Evolutionary conservation across 2,888 invertebrate genomes (phyloP).

Genomic region (Drosophila pseudotakahashii): DNA sequence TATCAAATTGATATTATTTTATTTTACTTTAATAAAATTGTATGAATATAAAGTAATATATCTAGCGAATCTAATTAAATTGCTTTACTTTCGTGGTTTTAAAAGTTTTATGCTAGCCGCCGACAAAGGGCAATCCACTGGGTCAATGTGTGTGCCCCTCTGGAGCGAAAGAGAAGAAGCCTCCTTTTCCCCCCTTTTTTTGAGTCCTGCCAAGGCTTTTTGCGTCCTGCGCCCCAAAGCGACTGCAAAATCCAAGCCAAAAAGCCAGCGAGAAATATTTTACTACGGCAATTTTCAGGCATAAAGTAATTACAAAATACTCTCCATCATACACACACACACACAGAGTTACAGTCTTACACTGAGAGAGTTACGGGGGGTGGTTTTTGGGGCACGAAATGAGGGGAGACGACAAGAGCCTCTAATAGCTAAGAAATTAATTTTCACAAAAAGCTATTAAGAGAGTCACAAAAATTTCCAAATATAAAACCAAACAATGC

Average conservation of each 20-base stretch:
- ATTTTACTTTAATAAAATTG: too few relatives aligned
- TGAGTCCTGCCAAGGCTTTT: conserved; percentile 11
- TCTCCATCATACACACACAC: conserved; percentile 46
- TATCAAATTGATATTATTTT: too few relatives aligned
- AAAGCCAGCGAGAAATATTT: conserved; percentile 69
- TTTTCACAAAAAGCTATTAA: conserved; percentile 76
- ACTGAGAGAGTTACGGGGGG: conserved; percentile 16
- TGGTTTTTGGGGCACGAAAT: not conserved
- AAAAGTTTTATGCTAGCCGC: conserved; percentile 39
- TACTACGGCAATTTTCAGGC: conserved; percentile 73
- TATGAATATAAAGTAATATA: too few relatives aligned
- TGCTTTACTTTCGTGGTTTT: conserved; percentile 29
- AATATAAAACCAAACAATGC: conserved; percentile 77
- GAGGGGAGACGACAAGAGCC: conserved; percentile 24
- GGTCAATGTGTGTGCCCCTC: conserved; percentile 14
- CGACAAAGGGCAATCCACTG: conserved; percentile 3
- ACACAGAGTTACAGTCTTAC: not conserved
- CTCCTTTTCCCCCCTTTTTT: not conserved
- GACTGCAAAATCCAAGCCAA: conserved; percentile 38
- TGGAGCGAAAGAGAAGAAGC: not conserved
- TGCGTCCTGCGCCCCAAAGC: conserved; percentile 17
- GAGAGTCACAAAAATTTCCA: conserved; percentile 76
- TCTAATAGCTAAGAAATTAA: conserved; percentile 77
- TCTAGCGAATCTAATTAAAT: not conserved
- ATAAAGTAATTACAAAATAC: conserved; percentile 76